phyloP scores from a whole-genome alignment of 2,113 vertebrate genomes.

The Protobothrops flavoviridis region DNA sequence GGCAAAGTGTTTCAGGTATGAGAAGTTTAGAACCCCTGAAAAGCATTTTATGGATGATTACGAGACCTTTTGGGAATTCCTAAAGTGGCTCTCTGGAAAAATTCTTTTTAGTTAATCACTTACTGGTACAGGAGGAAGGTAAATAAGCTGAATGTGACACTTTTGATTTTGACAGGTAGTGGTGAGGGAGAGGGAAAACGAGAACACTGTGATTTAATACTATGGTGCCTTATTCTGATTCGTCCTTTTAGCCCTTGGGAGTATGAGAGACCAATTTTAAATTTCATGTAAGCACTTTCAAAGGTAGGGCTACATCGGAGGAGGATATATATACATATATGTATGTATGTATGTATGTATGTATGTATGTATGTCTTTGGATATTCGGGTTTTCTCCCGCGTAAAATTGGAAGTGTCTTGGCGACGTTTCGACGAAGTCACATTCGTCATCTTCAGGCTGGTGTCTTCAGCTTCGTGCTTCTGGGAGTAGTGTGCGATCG shows the following conservation, averaged over 20 bases:
- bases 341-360: no score
- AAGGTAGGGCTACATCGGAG: conserved; percentile 49
- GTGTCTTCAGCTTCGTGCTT: no score
- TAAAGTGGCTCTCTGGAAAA: background rate
- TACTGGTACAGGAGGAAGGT: background rate
- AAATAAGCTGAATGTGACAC: background rate
- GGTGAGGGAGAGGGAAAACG: background rate
- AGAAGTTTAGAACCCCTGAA: background rate
- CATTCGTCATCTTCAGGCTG: no score
- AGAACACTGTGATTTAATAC: conserved; percentile 56
- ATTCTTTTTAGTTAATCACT: conserved; percentile 2
- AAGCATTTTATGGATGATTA: background rate
- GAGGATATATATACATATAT: conserved; percentile 37
- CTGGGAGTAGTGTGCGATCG: no score
- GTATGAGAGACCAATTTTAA: conserved; percentile 54
- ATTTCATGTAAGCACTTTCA: conserved; percentile 57
- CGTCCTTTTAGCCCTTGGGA: conserved; percentile 47
- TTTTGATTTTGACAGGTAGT: background rate
- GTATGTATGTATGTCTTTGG: no score
- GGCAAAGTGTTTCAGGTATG: background rate
- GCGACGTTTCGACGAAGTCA: no score
- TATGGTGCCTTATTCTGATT: conserved; percentile 57
- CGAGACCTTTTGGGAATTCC: background rate
- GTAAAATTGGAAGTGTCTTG: no score
- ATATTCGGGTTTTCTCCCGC: no score